Evolutionary conservation across 2,888 invertebrate genomes (phyloP), one percentile per base, ranked within the genome.

Genomic region (Cetonia aurata): DNA sequence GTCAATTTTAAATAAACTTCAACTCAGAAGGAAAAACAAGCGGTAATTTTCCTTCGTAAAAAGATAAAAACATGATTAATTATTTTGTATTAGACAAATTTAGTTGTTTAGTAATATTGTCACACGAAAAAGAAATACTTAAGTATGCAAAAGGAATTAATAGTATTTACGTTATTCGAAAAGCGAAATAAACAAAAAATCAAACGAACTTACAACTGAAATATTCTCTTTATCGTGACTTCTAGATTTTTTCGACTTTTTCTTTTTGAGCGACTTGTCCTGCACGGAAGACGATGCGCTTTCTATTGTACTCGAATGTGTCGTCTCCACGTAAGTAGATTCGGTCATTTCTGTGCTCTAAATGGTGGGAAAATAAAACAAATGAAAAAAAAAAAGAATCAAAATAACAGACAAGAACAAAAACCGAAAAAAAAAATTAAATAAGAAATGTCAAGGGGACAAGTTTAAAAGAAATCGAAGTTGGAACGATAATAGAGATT

Each of bases 171-270:
- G n/a, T n/a, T n/a, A n/a, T n/a, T n/a, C 52, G 67, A 67, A 73
- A 74, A 71, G 53, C 68, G 67, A 65, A 70, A 52, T 72, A 76
- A 74, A 72, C 67, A 72, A 72, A 73, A 69, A 75, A 72, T 68
- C 37, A 56, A 71, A 62, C 57, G 71, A 76, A 87, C 89, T 89
- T 84, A 90, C 90, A 86, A 91, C 89, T 74, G 90, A 90, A 80
- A 90, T 90, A 79, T 90, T 90, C 80, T 90, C 89, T 82, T 89
- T 90, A 78, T 90, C 89, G 72, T 86, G 85, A 74, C 88, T 90
- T 81, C 89, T 89, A 62, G 87, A 87, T 81, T 89, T 90, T 84
- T 89, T 90, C 69, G 88, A 86, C 80, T 89, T 89, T 83, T 88
- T 89, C 81, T 88, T 89, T 78, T 85, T 85, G 65, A 84, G 71